Evolutionary conservation across 2,888 invertebrate genomes (phyloP).

Genomic region (Sabatieria punctata): DNA sequence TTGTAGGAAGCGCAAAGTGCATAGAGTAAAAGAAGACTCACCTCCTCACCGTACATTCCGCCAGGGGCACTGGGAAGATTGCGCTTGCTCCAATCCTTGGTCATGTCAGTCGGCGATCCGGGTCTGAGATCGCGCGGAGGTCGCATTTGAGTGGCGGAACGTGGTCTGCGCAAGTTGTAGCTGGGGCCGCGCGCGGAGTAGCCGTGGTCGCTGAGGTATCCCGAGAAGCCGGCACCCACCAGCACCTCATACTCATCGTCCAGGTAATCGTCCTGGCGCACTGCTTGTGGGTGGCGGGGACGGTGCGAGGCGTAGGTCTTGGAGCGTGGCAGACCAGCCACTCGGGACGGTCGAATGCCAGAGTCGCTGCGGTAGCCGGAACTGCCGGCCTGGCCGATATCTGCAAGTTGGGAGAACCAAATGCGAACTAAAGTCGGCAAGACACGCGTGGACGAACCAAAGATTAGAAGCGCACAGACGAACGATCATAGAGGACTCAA

Average conservation of each 20-base stretch:
- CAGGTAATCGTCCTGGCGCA: constrained; percentile 1
- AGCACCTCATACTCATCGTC: background rate
- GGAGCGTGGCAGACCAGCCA: background rate
- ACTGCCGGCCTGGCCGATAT: too few relatives aligned
- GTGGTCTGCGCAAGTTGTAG: constrained; percentile 4
- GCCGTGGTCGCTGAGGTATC: constrained; percentile 10
- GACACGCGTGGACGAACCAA: too few relatives aligned
- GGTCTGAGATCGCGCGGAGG: background rate
- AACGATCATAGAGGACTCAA: too few relatives aligned
- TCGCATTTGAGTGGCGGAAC: constrained; percentile 1
- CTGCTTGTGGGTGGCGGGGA: background rate
- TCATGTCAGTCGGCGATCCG: constrained; percentile 4
- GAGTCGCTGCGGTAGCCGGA: constrained; percentile 18
- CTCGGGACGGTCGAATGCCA: background rate
- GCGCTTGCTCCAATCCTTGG: background rate
- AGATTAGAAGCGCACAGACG: too few relatives aligned
- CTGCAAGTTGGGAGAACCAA: too few relatives aligned
- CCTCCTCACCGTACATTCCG: constrained; percentile 9
- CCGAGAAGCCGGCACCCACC: background rate
- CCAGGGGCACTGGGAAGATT: constrained; percentile 4
- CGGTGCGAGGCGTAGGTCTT: background rate
- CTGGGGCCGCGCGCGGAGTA: constrained; percentile 1
- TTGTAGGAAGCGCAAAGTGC: too few relatives aligned
- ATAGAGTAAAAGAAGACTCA: constrained; percentile 1
- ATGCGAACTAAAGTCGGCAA: too few relatives aligned